Conservation (phyloP, 1,140 invertebrate genomes). For the Lepidurus apus region DNA sequence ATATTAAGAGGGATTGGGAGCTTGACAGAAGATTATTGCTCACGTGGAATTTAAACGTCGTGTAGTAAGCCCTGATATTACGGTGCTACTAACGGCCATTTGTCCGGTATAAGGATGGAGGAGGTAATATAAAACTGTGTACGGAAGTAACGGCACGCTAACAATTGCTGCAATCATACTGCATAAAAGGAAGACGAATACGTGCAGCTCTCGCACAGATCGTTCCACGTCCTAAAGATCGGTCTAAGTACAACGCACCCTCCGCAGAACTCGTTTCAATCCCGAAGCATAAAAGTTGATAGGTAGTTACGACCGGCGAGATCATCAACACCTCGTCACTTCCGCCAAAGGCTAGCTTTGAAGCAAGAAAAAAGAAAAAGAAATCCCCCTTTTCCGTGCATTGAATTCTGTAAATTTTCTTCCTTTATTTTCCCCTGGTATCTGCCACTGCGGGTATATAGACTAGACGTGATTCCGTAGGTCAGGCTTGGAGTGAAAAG, state of each 20-base stretch:
- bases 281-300: not conserved
- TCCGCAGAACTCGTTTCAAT: constrained; percentile 2
- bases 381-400: not conserved
- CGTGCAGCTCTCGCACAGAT: not conserved
- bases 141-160: not conserved
- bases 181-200: not conserved
- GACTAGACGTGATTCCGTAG: too few relatives aligned
- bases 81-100: not conserved
- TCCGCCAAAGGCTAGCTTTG: not conserved
- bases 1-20: too few relatives aligned
- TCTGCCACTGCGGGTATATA: too few relatives aligned
- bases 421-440: too few relatives aligned
- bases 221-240: not conserved
- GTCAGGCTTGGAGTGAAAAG: too few relatives aligned
- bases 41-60: too few relatives aligned
- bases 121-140: not conserved
- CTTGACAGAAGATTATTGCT: too few relatives aligned
- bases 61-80: not conserved
- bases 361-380: not conserved
- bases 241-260: not conserved
- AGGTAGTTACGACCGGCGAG: not conserved
- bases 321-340: not conserved
- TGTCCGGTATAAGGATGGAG: not conserved
- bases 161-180: constrained; percentile 6
- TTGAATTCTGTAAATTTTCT: not conserved